Conservation (phyloP, 2,888 invertebrate genomes). For the Rhabditophanes sp. region DNA sequence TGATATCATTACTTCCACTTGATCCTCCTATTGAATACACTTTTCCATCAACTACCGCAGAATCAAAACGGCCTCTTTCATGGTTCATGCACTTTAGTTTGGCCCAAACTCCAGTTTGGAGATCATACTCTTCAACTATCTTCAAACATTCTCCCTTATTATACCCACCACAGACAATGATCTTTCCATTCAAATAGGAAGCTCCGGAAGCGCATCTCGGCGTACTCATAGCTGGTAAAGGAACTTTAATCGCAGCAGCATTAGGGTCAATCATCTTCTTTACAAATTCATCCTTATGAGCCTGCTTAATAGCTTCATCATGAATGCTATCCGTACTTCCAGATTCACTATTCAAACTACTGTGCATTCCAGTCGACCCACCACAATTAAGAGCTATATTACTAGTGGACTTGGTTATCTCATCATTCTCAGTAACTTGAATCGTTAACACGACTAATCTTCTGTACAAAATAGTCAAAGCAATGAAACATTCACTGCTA, state of each 20-base stretch:
- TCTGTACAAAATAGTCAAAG: constrained; percentile 55
- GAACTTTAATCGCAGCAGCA: constrained; percentile 33
- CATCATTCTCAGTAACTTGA: constrained; percentile 37
- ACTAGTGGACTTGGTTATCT: constrained; percentile 12
- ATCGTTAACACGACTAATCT: constrained; percentile 51
- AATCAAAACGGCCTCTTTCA: constrained; percentile 63
- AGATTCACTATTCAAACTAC: constrained; percentile 3
- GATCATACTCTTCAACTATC: constrained; percentile 56
- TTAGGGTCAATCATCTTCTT: not conserved
- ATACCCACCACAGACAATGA: constrained; percentile 68
- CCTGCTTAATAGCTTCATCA: constrained; percentile 1
- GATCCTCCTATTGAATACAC: constrained; percentile 57
- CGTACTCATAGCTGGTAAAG: constrained; percentile 53
- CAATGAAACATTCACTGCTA: constrained; percentile 50
- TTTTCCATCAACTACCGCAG: constrained; percentile 55
- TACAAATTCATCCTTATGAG: no score
- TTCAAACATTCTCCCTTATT: constrained; percentile 67
- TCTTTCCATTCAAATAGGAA: constrained; percentile 56
- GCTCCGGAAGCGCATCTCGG: constrained; percentile 63
- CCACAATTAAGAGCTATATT: constrained; percentile 5
- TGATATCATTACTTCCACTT: constrained; percentile 65
- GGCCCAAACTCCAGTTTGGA: constrained; percentile 58
- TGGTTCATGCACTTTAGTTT: constrained; percentile 58
- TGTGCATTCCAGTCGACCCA: constrained; percentile 3
- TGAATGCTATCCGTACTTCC: constrained; percentile 7